phyloP scores from a whole-genome alignment of 92 coral and sea anemone species.

The Paragorgia papillata region DNA sequence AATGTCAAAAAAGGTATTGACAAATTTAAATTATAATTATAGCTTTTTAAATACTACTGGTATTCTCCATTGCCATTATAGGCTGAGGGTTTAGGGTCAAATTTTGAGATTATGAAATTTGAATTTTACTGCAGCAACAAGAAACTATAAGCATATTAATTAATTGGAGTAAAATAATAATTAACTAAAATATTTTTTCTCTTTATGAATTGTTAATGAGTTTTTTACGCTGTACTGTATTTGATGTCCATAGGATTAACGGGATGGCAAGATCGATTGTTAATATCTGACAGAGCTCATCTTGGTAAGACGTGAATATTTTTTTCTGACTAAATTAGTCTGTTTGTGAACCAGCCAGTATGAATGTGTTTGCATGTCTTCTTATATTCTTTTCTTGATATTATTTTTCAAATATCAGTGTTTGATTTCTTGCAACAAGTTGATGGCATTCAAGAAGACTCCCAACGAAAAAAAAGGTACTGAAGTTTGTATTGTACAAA shows the following conservation, averaged over 20 bases:
- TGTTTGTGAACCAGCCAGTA: neutral
- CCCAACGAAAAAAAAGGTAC: slow-evolving; percentile 11
- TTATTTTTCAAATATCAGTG: slow-evolving; percentile 56
- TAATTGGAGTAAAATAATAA: no score
- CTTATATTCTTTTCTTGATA: neutral
- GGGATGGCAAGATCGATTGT: slow-evolving; percentile 80
- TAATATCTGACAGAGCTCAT: slow-evolving; percentile 96
- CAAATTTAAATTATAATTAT: no score
- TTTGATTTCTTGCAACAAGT: slow-evolving; percentile 94
- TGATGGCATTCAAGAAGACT: slow-evolving; percentile 81
- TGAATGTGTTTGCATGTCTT: neutral
- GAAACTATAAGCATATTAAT: no score
- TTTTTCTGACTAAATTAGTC: neutral
- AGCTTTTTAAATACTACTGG: neutral
- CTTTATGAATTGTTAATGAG: no score
- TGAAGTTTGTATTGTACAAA: no score
- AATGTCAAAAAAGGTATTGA: slow-evolving; percentile 89
- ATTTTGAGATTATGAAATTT: no score
- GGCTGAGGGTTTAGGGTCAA: no score
- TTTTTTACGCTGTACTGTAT: no score
- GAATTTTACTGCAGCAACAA: no score
- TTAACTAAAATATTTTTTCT: no score
- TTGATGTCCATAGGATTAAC: slow-evolving; percentile 72
- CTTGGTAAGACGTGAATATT: slow-evolving; percentile 67
- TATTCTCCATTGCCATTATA: no score